phyloP scores from a whole-genome alignment of 1,140 invertebrate genomes.

The Drosophila parvula region DNA sequence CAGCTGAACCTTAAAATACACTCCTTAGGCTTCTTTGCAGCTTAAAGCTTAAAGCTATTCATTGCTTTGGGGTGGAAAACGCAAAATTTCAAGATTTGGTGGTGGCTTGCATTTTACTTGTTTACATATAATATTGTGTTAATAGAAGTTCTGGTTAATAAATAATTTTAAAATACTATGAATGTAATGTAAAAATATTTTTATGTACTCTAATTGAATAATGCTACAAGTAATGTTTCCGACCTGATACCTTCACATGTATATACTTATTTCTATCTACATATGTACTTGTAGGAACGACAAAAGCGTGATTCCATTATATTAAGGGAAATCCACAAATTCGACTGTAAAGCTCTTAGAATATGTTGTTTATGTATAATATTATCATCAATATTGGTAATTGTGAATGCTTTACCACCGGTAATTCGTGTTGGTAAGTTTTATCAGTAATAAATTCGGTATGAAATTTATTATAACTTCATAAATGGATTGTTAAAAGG shows the following conservation, averaged over 20 bases:
- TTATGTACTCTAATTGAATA: not conserved
- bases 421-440: slow-evolving; percentile 64
- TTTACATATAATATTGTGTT: slow-evolving; percentile 9
- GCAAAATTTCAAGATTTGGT: slow-evolving; percentile 1
- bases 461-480: not conserved
- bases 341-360: slow-evolving; percentile 3
- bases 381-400: slow-evolving; percentile 49
- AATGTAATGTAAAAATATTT: not conserved
- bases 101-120: slow-evolving; percentile 9
- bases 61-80: not conserved
- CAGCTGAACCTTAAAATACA: not conserved
- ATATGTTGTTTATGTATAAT: slow-evolving; percentile 38
- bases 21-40: not conserved
- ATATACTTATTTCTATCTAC: not conserved
- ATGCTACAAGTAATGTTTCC: not conserved
- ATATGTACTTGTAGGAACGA: slow-evolving; percentile 10
- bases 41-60: slow-evolving; percentile 13
- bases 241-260: not conserved
- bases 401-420: slow-evolving; percentile 48
- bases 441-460: not conserved
- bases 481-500: slow-evolving; percentile 83
- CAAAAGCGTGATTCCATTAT: slow-evolving; percentile 3
- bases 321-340: not conserved
- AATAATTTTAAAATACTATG: not conserved
- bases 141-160: not conserved